Percentiles rank a stretch among this genome's conserved stretches.
These are phyloP conservation scores for Mustelus asterias DNA, from an alignment of 2,113 vertebrate species.

Conservation along the genomic window DNA sequence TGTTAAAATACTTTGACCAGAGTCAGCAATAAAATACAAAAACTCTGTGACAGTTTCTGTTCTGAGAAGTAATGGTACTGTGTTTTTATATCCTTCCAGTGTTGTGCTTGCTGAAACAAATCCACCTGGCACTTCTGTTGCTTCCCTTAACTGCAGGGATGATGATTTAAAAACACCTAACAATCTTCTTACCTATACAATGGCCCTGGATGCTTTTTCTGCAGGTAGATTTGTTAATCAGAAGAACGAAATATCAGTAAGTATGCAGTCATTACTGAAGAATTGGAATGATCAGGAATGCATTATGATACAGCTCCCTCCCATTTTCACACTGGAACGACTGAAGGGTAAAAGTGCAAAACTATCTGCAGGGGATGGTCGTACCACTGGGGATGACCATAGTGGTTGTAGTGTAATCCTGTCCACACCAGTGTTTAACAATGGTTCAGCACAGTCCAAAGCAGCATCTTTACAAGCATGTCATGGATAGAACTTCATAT, in stretches of 20 bases:
- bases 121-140: constrained; percentile 27
- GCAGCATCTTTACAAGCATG: not conserved
- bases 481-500: not conserved
- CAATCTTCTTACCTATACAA: constrained; percentile 47
- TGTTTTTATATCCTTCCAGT: constrained; percentile 38
- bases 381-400: not conserved
- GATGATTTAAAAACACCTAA: constrained; percentile 41
- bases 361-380: not conserved
- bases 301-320: not conserved
- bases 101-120: constrained; percentile 44
- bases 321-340: not conserved
- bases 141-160: constrained; percentile 40
- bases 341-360: no score
- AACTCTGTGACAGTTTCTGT: not conserved
- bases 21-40: no score
- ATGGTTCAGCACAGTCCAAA: no score
- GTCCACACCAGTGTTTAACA: no score
- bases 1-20: no score
- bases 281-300: not conserved
- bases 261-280: constrained; percentile 38
- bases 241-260: constrained; percentile 52
- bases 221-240: constrained; percentile 47
- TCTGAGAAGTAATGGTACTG: constrained; percentile 22
- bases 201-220: constrained; percentile 48
- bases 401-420: no score